Evolutionary conservation across 2,797 vertebrate genomes (phyloP), one percentile per base, ranked within the genome.

Genomic region (Coregonus suidteri): DNA sequence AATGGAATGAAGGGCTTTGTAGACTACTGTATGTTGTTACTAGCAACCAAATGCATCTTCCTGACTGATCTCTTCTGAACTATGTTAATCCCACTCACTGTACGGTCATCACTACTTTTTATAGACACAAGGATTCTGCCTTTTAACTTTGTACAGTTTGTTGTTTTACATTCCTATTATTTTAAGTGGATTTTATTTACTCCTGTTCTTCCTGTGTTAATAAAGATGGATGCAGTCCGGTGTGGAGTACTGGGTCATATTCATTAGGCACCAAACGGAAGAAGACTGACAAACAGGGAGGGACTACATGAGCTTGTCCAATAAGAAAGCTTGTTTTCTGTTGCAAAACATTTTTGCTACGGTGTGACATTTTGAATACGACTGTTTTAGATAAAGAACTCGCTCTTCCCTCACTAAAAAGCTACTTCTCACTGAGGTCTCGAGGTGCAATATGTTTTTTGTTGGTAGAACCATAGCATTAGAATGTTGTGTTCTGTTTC

Each of bases 401-500:
- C 76, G 80, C 78, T 85, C 54, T 85, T 84, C 85, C 76, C 78
- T 88, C 83, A 84, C 73, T 72, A 81, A n/a, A 74, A 84, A 87
- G 86, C 81, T 85, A 84, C 86, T 86, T 88, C 79, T 87, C 81
- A 86, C 86, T 75, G 85, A 47, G 87, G 86, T 89, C 87, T 92
- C 84, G 90, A 89, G 90, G 93, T 95, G 92, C 94, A 95, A 95
- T 94, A 95, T 79, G 81, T 89, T 87, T 85, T 78, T 86, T 87
- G 20, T 64, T 64, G 59, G 3, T 30, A 64, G 59, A 25, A 25
- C 59, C 20, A 25, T 25, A 30, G 20, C 20, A 64, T 20, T 30
- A 11, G 59, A 64, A 71, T 59, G 13, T 53, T 20, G 51, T 11
- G 6, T 31, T 71, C 25, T 20, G 71, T 71, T 71, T 81, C 1